These are phyloP conservation scores for Acanthosoma haemorrhoidale DNA, from an alignment of 2,888 invertebrate species.

Conservation along the genomic window DNA sequence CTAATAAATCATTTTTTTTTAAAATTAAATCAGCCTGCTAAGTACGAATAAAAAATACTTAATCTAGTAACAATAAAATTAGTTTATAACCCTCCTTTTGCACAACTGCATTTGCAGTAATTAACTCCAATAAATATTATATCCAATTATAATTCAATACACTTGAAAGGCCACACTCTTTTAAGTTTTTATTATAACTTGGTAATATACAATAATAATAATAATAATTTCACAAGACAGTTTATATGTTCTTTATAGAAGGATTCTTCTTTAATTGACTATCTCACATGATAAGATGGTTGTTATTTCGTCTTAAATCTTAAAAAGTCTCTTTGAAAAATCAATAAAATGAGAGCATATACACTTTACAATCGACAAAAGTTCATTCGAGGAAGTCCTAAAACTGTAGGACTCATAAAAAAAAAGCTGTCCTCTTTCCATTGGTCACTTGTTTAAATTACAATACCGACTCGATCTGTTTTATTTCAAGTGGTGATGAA, in stretches of 20 bases:
- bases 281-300: not conserved
- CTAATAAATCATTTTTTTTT: conserved; percentile 5
- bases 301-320: not conserved
- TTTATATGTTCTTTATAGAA: conserved; percentile 12
- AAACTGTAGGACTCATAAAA: not conserved
- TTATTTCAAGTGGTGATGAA: conserved; percentile 52
- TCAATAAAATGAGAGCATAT: not conserved
- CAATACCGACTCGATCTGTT: conserved; percentile 69
- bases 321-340: not conserved
- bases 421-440: not conserved
- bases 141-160: conserved; percentile 12
- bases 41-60: conserved; percentile 12
- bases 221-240: conserved; percentile 9
- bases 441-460: conserved; percentile 46
- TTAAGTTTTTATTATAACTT: conserved; percentile 18
- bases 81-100: not conserved
- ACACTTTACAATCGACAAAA: conserved; percentile 1
- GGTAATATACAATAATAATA: conserved; percentile 17
- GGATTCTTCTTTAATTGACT: conserved; percentile 22
- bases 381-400: not conserved
- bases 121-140: not conserved
- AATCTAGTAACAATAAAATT: not conserved
- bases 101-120: not conserved
- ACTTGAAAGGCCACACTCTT: conserved; percentile 24
- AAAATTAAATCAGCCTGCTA: conserved; percentile 7